phyloP scores from a whole-genome alignment of 2,113 vertebrate species.

The Pantherophis guttatus region DNA sequence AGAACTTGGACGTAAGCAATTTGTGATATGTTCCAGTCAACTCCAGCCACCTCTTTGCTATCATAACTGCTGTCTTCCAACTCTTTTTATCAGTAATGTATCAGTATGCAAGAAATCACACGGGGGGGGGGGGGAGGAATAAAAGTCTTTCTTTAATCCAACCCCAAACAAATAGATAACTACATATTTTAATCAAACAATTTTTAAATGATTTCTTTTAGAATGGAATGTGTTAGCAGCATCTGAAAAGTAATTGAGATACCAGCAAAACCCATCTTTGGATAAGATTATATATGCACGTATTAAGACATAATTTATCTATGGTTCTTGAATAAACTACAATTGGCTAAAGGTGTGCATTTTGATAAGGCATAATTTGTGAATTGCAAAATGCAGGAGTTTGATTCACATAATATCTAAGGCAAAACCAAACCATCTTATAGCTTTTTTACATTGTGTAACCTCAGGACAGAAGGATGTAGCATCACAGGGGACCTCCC shows the following conservation, averaged over 20 bases:
- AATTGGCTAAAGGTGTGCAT: not conserved
- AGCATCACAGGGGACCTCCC: not conserved
- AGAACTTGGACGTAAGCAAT: not conserved
- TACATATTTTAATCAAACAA: not conserved
- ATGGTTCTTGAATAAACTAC: not conserved
- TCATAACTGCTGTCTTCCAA: not conserved
- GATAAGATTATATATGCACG: not conserved
- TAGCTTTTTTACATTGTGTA: not conserved
- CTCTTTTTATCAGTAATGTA: not conserved
- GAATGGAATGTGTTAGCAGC: not conserved
- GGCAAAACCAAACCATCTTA: not conserved
- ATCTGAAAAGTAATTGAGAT: not conserved
- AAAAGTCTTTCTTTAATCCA: not conserved
- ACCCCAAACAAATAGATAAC: not conserved
- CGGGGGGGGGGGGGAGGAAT: not conserved
- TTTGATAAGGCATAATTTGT: not conserved
- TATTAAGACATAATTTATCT: not conserved
- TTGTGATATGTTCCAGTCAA: not conserved
- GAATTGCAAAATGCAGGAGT: not conserved
- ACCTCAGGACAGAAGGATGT: not conserved
- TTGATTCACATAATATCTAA: not conserved
- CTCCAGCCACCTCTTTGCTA: not conserved
- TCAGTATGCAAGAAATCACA: not conserved
- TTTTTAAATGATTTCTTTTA: not conserved
- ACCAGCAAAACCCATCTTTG: not conserved